A percentile compares a stretch with the other conserved stretches of the same genome.
Conservation (phyloP, 2,888 invertebrate species). For the Himalopsyche tibetana region DNA sequence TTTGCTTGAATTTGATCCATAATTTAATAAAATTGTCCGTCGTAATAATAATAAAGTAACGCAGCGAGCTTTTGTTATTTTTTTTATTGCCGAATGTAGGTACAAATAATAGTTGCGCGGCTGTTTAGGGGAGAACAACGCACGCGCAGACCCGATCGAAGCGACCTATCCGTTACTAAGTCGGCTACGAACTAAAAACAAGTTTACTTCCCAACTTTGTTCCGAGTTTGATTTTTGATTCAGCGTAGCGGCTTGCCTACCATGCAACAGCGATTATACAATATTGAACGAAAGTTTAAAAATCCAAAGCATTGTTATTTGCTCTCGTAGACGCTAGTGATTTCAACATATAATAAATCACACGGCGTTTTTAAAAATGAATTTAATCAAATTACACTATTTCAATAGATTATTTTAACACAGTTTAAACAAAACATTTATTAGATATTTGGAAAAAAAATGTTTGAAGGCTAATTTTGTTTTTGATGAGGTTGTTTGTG, state of each 20-base stretch:
- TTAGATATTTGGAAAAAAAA: too few species aligned
- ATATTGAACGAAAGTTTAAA: constrained; percentile 37
- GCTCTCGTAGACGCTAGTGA: too few species aligned
- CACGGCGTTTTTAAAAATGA: too few species aligned
- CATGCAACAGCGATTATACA: constrained; percentile 22
- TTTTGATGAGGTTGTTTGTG: too few species aligned
- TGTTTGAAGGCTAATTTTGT: too few species aligned
- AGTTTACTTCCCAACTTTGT: constrained; percentile 51
- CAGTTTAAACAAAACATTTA: too few species aligned
- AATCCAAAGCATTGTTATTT: background rate
- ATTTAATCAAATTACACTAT: too few species aligned
- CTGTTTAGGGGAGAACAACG: background rate
- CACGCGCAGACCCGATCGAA: constrained; percentile 54
- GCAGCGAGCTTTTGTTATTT: background rate
- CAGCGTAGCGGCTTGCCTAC: constrained; percentile 6
- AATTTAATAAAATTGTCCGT: background rate
- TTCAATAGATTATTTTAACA: too few species aligned
- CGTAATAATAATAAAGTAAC: background rate
- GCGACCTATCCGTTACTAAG: constrained; percentile 45
- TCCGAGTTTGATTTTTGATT: constrained; percentile 51
- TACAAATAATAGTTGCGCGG: background rate
- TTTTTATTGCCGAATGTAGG: background rate
- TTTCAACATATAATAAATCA: too few species aligned
- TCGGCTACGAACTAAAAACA: constrained; percentile 61
- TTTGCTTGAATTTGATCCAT: background rate